A percentile compares a stretch with the other conserved stretches of the same genome.
These are phyloP conservation scores for Typhlichthys eigenmanni DNA, from an alignment of 2,797 vertebrate species.

Conservation along the genomic window DNA sequence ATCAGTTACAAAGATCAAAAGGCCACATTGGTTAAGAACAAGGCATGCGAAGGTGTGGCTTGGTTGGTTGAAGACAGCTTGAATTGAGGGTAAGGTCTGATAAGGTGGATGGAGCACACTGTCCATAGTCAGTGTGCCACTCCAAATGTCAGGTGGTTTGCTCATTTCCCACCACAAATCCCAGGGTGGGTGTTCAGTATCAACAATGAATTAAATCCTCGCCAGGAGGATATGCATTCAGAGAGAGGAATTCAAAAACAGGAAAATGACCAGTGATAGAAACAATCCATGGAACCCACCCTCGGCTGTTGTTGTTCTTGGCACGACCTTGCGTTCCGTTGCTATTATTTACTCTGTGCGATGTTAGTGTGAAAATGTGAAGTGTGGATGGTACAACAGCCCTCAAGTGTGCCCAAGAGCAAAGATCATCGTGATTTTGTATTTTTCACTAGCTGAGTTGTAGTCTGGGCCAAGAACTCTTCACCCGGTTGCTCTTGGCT, in stretches of 20 bases:
- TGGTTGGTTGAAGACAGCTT: neutral
- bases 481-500: neutral
- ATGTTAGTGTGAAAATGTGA: constrained; percentile 28
- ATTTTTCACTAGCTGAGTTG: neutral
- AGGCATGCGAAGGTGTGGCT: neutral
- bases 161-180: constrained; percentile 11
- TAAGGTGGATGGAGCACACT: neutral
- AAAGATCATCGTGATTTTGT: neutral
- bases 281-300: constrained; percentile 82
- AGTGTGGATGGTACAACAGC: no score
- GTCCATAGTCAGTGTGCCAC: neutral
- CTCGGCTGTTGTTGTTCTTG: constrained; percentile 76
- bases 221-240: constrained; percentile 76
- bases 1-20: neutral
- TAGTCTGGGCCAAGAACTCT: neutral
- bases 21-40: neutral
- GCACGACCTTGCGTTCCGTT: constrained; percentile 53
- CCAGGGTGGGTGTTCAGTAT: constrained; percentile 28
- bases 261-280: constrained; percentile 81
- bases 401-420: constrained; percentile 5
- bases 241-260: constrained; percentile 84
- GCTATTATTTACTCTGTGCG: constrained; percentile 54
- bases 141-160: constrained; percentile 17
- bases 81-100: neutral
- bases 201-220: constrained; percentile 61